phyloP scores from a whole-genome alignment of 2,113 vertebrate genomes.

The Sinocyclocheilus maitianheensis region DNA sequence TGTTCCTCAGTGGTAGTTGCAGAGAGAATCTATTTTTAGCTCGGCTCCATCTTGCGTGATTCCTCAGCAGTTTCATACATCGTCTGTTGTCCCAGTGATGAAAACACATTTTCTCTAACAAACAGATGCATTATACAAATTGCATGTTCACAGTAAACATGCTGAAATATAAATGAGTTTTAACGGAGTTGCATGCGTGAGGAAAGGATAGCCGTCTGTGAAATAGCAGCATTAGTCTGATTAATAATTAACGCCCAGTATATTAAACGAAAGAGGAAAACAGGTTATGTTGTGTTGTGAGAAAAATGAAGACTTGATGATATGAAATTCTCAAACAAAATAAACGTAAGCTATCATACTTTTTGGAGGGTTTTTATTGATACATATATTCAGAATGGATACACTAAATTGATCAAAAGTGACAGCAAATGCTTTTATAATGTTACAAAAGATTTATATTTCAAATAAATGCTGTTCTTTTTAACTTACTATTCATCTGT shows the following conservation, averaged over 20 bases:
- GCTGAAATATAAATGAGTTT: conserved; percentile 28
- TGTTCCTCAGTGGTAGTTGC: no score
- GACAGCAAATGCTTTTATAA: neutral
- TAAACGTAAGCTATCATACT: neutral
- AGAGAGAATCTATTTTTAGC: conserved; percentile 41
- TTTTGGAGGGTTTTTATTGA: neutral
- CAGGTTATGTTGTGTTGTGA: neutral
- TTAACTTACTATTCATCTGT: neutral
- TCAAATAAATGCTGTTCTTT: neutral
- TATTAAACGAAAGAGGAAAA: neutral
- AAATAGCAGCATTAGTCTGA: neutral
- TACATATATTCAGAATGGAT: no score
- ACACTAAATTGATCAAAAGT: neutral
- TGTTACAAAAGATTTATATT: neutral
- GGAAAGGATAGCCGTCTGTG: neutral
- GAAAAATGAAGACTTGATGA: neutral
- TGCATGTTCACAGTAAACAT: neutral
- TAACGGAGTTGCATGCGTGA: neutral
- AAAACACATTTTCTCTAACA: conserved; percentile 35
- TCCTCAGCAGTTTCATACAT: conserved; percentile 40
- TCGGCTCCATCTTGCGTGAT: neutral
- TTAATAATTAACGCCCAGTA: neutral
- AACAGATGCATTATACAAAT: conserved; percentile 6
- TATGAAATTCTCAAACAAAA: neutral
- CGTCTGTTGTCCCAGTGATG: conserved; percentile 17